Base-by-base conservation (phyloP, 2,888 invertebrate genomes). In the Apamea crenata region DNA sequence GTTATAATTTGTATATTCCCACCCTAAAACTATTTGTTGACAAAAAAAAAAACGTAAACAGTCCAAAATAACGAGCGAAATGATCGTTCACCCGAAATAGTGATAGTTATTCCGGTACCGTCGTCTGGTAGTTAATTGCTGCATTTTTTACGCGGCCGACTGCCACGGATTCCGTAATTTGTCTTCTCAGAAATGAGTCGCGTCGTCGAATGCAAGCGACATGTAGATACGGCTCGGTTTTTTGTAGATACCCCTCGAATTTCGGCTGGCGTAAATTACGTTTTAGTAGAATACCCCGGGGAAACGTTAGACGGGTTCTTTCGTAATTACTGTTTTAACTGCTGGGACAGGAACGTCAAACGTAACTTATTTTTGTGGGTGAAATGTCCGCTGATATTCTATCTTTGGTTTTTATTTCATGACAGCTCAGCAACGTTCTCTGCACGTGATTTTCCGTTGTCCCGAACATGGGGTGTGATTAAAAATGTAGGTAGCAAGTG, bases 181-280 rank as follows among this genome's bases (percentile, higher is more conserved):
- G 96, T 97, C 96, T 97, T 97, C 96, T 91, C 91, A 96, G 96
- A 97, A 97, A 97, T 96, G 96, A 96, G 96, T 94, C 96, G 96
- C 96, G 96, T 97, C 96, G 96, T 96, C 96, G 96, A 94, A 95
- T 94, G 95, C 95, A 93, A 93, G 94, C 91, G 96, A 96, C 96
- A 95, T 96, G 96, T 95, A 95, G 95, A 95, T 95, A 93, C 93
- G 91, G 87, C 91, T 86, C 80, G 78, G 79, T 86, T 74, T 94
- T 91, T 91, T 88, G 91, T 87, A 85, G 86, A 93, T 94, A 93
- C 94, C 95, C 95, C 95, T 94, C 95, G 93, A 93, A 94, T 95
- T 95, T 95, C 93, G 92, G 90, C 89, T 90, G 94, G 95, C 96
- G 96, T 96, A 96, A 96, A 96, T 96, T 96, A 96, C 96, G 94